Conservation (phyloP, 2,113 vertebrate genomes). For the Panurus biarmicus region DNA sequence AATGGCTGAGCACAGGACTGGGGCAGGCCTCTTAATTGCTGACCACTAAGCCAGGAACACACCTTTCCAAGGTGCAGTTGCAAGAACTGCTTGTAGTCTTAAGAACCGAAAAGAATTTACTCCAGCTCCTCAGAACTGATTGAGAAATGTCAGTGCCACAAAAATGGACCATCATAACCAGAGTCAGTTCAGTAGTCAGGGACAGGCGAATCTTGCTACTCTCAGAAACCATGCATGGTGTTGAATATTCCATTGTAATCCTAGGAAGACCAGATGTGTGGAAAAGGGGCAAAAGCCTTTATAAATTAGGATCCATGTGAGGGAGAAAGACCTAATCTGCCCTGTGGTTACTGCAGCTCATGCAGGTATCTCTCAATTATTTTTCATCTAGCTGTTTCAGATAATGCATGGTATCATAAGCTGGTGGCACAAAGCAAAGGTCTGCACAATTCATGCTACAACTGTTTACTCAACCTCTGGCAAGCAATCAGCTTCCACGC, state of each 20-base stretch:
- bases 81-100: background rate
- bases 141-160: slow-evolving; percentile 7
- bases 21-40: background rate
- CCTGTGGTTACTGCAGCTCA: background rate
- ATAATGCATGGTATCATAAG: background rate
- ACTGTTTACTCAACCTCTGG: background rate
- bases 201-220: background rate
- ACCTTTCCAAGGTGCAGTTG: background rate
- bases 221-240: background rate
- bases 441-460: background rate
- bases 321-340: background rate
- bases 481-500: background rate
- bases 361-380: background rate
- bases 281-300: background rate
- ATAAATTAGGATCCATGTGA: background rate
- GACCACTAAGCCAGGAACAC: background rate
- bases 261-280: background rate
- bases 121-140: background rate
- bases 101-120: background rate
- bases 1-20: background rate
- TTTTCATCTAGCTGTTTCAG: background rate
- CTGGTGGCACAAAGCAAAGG: background rate
- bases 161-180: background rate
- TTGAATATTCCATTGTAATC: background rate
- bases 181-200: background rate